Conservation (phyloP, 2,113 vertebrate species). For the Heterotis niloticus region DNA sequence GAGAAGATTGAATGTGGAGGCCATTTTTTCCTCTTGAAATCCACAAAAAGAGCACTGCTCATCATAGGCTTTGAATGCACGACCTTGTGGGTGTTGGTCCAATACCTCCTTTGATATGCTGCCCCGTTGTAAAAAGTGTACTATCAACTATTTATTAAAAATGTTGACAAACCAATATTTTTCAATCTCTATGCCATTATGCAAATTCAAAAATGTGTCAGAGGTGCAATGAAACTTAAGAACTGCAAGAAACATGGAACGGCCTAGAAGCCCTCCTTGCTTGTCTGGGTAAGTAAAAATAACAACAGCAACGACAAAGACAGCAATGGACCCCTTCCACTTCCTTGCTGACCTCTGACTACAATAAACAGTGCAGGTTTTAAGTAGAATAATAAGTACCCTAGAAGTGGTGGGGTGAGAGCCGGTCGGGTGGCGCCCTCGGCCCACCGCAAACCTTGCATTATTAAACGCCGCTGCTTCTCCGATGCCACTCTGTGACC, state of each 20-base stretch:
- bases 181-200: too few species aligned
- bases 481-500: not conserved
- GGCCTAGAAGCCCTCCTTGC: not conserved
- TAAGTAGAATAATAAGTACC: not conserved
- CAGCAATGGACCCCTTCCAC: too few species aligned
- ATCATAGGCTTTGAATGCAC: not conserved
- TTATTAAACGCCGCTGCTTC: conserved; percentile 6
- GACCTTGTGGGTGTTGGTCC: not conserved
- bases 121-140: not conserved
- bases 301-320: too few species aligned
- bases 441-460: not conserved
- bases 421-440: not conserved
- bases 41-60: not conserved
- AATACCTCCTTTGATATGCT: not conserved
- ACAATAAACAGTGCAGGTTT: not conserved
- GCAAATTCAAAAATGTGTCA: too few species aligned
- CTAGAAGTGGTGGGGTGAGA: not conserved
- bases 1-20: not conserved
- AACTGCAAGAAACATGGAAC: not conserved
- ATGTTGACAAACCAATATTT: too few species aligned
- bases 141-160: not conserved
- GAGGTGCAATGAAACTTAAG: too few species aligned
- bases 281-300: too few species aligned
- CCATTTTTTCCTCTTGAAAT: not conserved
- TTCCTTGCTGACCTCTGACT: not conserved